These are phyloP conservation scores for Rhopalosiphum padi DNA, from an alignment of 1,140 invertebrate genomes.

Conservation along the genomic window DNA sequence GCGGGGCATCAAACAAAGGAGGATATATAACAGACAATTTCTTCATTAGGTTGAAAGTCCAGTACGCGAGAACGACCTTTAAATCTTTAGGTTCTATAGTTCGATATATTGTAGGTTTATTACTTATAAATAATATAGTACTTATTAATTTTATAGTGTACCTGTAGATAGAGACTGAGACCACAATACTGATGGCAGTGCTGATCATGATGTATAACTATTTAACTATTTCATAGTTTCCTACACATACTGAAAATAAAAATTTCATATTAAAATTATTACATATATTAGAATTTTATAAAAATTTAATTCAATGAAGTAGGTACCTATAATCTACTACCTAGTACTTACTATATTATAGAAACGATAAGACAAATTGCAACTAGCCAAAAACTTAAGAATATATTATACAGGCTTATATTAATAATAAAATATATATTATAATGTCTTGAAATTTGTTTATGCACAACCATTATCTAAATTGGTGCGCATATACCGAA, in stretches of 20 bases:
- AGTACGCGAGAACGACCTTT: background rate
- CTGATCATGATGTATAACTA: no score
- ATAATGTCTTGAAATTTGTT: conserved; percentile 34
- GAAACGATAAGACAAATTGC: background rate
- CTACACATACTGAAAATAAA: background rate
- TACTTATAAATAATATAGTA: background rate
- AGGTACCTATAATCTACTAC: background rate
- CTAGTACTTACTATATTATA: background rate
- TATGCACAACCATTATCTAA: conserved; percentile 39
- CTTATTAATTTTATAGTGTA: no score
- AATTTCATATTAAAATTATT: background rate
- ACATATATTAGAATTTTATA: background rate
- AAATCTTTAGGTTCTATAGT: background rate
- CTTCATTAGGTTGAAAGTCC: no score
- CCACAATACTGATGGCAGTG: no score
- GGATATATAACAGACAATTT: background rate
- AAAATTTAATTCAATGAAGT: background rate
- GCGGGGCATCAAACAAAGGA: background rate
- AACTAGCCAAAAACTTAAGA: background rate
- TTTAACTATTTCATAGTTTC: no score
- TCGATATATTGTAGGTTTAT: background rate
- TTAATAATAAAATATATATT: background rate
- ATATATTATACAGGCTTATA: background rate
- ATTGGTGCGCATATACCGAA: background rate
- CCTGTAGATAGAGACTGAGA: no score